Percentiles rank a stretch among this genome's conserved stretches.
phyloP scores from a whole-genome alignment of 2,888 invertebrate species.

The Amblyjoppa proteus region DNA sequence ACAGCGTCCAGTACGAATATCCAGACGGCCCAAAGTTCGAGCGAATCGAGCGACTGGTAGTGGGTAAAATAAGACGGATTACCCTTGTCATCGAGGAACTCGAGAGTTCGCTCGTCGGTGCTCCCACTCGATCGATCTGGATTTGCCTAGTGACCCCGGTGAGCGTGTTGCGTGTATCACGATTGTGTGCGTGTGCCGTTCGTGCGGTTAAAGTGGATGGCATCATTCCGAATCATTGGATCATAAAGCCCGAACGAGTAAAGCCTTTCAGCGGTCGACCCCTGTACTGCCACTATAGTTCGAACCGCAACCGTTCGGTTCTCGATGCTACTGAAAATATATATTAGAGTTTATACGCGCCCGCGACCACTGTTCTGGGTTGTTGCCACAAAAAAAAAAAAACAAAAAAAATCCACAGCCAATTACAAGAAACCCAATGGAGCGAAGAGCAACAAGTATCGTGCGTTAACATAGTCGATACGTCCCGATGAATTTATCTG shows the following conservation, averaged over 20 bases:
- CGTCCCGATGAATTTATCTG: too few relatives aligned
- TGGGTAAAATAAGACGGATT: conserved; percentile 27
- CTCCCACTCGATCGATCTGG: conserved; percentile 20
- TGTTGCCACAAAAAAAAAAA: background rate
- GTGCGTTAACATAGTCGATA: background rate
- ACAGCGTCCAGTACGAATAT: background rate
- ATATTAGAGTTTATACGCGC: background rate
- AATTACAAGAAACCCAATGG: conserved; percentile 2
- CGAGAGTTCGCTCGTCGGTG: conserved; percentile 6
- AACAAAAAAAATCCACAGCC: background rate
- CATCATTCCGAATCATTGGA: conserved; percentile 47
- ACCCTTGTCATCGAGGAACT: conserved; percentile 32
- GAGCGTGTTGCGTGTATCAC: background rate
- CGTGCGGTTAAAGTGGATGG: conserved; percentile 45
- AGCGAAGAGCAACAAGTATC: background rate
- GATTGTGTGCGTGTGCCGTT: conserved; percentile 4
- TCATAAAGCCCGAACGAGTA: conserved; percentile 35
- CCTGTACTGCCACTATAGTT: background rate
- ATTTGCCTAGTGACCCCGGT: conserved; percentile 35
- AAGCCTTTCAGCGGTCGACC: conserved; percentile 5
- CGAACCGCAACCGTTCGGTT: conserved; percentile 11
- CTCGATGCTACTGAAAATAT: conserved; percentile 17
- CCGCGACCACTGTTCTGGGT: background rate
- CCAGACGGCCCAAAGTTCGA: background rate
- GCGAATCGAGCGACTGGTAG: background rate